Percentiles rank a stretch among this genome's conserved stretches.
Conservation (phyloP, 2,888 invertebrate species). For the Melinaea menophilus region DNA sequence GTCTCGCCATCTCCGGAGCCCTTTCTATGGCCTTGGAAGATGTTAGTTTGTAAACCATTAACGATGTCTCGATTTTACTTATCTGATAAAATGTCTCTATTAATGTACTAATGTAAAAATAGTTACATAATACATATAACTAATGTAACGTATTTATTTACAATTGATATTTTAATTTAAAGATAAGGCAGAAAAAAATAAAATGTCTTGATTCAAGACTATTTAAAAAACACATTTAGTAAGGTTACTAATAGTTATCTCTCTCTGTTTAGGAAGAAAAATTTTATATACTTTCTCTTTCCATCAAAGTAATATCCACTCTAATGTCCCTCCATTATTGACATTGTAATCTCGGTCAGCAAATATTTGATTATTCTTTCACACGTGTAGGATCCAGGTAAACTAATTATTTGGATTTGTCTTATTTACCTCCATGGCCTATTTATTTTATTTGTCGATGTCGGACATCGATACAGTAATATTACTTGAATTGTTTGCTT, state of each 20-base stretch:
- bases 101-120: no score
- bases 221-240: no score
- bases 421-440: not conserved
- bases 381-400: conserved; percentile 8
- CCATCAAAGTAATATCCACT: conserved; percentile 10
- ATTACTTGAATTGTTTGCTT: conserved; percentile 6
- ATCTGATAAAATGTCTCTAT: no score
- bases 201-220: no score
- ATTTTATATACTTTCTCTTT: conserved; percentile 2
- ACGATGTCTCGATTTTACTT: not conserved
- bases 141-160: no score
- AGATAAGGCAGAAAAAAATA: no score
- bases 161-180: no score
- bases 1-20: conserved; percentile 93
- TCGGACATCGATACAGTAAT: not conserved
- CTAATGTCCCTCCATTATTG: conserved; percentile 16
- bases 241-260: no score
- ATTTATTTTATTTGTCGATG: not conserved
- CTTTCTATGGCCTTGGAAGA: conserved; percentile 92
- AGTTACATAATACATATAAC: no score
- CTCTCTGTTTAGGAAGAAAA: not conserved
- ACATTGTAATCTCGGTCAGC: conserved; percentile 17
- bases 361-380: conserved; percentile 21
- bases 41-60: conserved; percentile 68
- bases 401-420: conserved; percentile 11